Evolutionary conservation across 1,140 invertebrate genomes (phyloP).

Genomic region (Rhynchophorus ferrugineus): DNA sequence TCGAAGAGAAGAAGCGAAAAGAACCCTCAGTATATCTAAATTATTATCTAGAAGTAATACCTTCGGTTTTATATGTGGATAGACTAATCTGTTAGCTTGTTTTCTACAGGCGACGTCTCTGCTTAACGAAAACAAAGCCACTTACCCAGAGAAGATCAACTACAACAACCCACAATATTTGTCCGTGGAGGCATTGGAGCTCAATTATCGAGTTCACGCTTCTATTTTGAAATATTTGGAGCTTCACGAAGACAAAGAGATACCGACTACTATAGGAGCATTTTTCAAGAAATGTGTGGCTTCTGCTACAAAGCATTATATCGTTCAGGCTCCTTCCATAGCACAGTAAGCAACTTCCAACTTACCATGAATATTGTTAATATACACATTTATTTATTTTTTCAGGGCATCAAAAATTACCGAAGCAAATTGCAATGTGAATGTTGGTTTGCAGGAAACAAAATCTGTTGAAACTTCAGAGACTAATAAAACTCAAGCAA

Average conservation of each 20-base stretch:
- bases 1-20: conserved; percentile 72
- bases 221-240: conserved; percentile 80
- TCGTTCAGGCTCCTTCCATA: not conserved
- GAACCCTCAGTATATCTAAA: conserved; percentile 65
- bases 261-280: conserved; percentile 30
- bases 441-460: too few species aligned
- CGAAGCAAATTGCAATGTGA: not conserved
- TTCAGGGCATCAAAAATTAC: not conserved
- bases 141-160: conserved; percentile 78
- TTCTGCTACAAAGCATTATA: conserved; percentile 3
- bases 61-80: not conserved
- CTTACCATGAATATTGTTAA: too few species aligned
- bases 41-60: conserved; percentile 63
- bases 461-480: too few species aligned
- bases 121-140: conserved; percentile 71
- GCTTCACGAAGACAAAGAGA: conserved; percentile 48
- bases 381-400: too few species aligned
- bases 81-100: not conserved
- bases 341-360: conserved; percentile 4
- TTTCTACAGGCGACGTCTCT: conserved; percentile 57
- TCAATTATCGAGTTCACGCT: conserved; percentile 75
- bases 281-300: conserved; percentile 37
- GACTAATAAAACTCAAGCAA: too few species aligned
- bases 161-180: conserved; percentile 76
- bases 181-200: conserved; percentile 84